Percentiles rank a stretch among this genome's conserved stretches.
Conservation (phyloP, 1,140 invertebrate species). For the Caenorhabditis inopinata region DNA sequence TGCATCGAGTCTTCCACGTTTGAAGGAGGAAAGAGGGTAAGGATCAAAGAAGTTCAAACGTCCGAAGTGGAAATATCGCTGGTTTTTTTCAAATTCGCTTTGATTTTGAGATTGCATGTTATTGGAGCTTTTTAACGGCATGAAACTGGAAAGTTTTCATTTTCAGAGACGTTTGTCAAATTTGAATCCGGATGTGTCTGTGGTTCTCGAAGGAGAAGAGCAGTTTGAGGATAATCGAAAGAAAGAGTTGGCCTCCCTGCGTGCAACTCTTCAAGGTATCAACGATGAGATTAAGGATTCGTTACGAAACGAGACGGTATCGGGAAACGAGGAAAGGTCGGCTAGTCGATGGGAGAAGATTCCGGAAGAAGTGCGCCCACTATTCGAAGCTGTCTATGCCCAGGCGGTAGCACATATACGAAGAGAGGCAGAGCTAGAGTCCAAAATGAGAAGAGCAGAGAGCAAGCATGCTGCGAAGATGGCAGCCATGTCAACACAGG, state of each 20-base stretch:
- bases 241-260: background rate
- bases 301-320: background rate
- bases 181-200: background rate
- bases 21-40: background rate
- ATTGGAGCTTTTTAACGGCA: no score
- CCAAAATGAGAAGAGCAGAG: background rate
- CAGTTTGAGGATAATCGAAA: background rate
- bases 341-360: background rate
- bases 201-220: background rate
- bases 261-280: background rate
- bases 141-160: no score
- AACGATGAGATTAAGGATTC: constrained; percentile 23
- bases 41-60: background rate
- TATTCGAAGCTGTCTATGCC: background rate
- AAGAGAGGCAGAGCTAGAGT: background rate
- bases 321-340: background rate
- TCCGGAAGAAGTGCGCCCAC: background rate
- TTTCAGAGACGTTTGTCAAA: background rate
- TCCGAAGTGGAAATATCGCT: no score
- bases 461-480: background rate
- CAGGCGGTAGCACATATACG: background rate
- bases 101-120: no score
- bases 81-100: no score
- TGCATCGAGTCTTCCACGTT: background rate
- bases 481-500: background rate